Evolutionary conservation across 64 coral and sea anemone species (phyloP).

Genomic region (Montipora capricornis): DNA sequence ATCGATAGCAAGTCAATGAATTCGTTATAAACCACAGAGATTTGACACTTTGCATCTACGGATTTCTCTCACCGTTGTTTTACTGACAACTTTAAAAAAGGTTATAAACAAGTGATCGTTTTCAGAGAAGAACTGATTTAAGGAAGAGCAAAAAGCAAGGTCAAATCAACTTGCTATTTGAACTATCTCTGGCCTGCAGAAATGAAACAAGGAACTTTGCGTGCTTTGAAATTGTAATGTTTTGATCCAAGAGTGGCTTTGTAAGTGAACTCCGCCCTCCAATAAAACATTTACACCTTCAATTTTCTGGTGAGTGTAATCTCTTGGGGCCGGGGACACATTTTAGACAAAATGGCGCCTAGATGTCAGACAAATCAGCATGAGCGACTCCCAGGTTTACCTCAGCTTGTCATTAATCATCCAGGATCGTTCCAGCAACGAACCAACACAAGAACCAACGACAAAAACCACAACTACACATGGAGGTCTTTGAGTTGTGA

Average conservation of each 20-base stretch:
- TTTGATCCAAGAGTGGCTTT: slow-evolving; percentile 22
- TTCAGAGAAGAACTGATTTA: neutral
- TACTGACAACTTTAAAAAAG: too few relatives aligned
- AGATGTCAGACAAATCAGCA: slow-evolving; percentile 41
- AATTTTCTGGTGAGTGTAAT: slow-evolving; percentile 29
- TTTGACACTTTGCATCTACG: too few relatives aligned
- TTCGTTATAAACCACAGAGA: too few relatives aligned
- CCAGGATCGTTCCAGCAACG: neutral
- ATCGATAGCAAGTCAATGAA: too few relatives aligned
- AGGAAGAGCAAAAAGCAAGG: neutral
- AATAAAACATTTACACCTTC: slow-evolving; percentile 51
- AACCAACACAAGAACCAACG: neutral
- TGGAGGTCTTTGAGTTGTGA: neutral
- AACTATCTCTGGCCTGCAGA: neutral
- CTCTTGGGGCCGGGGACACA: slow-evolving; percentile 10
- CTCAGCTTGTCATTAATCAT: neutral
- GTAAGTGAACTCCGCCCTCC: slow-evolving; percentile 32
- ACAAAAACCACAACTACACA: neutral
- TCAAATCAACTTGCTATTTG: neutral
- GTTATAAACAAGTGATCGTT: neutral
- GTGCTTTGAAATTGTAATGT: slow-evolving; percentile 27
- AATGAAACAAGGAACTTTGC: slow-evolving; percentile 1
- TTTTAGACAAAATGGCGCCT: slow-evolving; percentile 59
- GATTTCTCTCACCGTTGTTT: too few relatives aligned
- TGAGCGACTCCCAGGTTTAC: neutral